These are phyloP conservation scores for Odocoileus virginianus DNA, from an alignment of 2,113 vertebrate species.

Conservation along the genomic window DNA sequence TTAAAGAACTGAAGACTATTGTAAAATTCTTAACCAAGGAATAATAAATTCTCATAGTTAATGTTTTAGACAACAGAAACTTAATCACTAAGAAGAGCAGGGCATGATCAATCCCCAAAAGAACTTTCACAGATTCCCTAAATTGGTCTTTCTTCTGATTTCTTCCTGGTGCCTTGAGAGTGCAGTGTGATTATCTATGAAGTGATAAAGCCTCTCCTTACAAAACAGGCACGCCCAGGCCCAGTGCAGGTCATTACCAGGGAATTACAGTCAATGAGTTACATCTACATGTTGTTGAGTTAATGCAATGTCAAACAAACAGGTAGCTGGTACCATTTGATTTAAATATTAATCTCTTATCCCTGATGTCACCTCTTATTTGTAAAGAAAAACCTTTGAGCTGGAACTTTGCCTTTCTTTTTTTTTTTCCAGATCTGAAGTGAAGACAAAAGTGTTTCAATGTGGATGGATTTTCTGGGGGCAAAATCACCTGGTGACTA, in stretches of 20 bases:
- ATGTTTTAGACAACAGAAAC: constrained; percentile 64
- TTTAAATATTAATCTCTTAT: neutral
- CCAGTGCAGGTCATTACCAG: neutral
- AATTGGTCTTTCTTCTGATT: constrained; percentile 67
- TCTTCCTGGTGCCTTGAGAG: constrained; percentile 36
- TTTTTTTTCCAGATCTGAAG: neutral
- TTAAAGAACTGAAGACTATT: constrained; percentile 45
- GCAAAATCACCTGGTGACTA: neutral
- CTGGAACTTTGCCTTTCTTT: neutral
- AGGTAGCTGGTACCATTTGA: neutral
- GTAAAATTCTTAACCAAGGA: constrained; percentile 67
- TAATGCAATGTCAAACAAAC: neutral
- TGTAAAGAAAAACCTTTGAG: neutral
- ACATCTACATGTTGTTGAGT: neutral
- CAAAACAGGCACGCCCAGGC: neutral
- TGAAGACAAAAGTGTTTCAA: neutral
- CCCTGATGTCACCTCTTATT: neutral
- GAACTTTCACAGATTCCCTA: constrained; percentile 45
- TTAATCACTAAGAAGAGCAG: constrained; percentile 55
- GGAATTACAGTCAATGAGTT: neutral
- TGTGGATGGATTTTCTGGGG: neutral
- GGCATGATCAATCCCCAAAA: constrained; percentile 31
- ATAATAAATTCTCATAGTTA: constrained; percentile 57
- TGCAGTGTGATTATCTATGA: constrained; percentile 42
- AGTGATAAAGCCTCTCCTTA: constrained; percentile 27